phyloP scores from a whole-genome alignment of 2,888 invertebrate species.

The Nemoura dubitans region DNA sequence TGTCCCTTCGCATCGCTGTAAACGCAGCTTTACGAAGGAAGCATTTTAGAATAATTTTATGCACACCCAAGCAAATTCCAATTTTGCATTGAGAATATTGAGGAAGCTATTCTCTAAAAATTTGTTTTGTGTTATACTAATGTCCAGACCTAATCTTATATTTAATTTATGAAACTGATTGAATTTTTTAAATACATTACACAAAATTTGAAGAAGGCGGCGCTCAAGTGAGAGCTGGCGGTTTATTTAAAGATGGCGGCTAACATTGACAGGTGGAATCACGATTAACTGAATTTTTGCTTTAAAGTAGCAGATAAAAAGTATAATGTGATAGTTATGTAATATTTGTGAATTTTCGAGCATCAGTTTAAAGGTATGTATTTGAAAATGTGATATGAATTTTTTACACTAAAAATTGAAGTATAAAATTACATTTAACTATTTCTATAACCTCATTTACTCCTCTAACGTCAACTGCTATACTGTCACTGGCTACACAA shows the following conservation, averaged over 20 bases:
- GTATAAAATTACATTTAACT: slow-evolving; percentile 31
- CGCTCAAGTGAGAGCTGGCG: background rate
- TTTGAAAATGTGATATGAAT: slow-evolving; percentile 16
- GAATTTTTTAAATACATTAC: background rate
- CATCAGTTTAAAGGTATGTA: background rate
- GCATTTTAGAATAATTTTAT: background rate
- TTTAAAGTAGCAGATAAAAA: background rate
- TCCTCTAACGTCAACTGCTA: background rate
- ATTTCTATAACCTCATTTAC: slow-evolving; percentile 28
- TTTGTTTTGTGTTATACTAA: background rate
- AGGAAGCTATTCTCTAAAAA: background rate
- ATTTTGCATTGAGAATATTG: background rate
- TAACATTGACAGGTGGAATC: background rate
- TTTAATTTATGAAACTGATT: background rate
- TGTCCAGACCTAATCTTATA: background rate
- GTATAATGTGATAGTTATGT: background rate
- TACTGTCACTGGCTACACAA: background rate
- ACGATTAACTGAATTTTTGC: background rate
- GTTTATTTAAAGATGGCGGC: background rate
- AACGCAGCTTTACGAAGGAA: background rate
- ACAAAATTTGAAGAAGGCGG: background rate
- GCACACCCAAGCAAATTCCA: background rate
- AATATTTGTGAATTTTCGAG: background rate
- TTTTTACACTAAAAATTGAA: slow-evolving; percentile 15
- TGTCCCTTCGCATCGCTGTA: too few species aligned